These are phyloP conservation scores for Euschistus heros DNA, from an alignment of 1,140 invertebrate genomes.

Conservation along the genomic window DNA sequence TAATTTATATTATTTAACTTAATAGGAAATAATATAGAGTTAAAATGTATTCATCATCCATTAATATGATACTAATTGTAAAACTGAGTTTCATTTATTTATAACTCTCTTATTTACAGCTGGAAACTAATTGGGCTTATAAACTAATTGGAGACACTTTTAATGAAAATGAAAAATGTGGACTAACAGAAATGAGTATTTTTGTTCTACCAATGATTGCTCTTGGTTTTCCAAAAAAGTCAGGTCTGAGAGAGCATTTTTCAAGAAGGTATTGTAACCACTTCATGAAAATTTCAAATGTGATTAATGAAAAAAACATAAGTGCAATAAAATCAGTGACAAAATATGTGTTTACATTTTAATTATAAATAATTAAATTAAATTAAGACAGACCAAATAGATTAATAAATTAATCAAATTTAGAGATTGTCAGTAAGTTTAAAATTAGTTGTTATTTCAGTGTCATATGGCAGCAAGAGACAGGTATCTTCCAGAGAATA, in stretches of 20 bases:
- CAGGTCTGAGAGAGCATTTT: background rate
- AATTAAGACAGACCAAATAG: background rate
- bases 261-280: background rate
- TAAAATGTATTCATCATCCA: no score
- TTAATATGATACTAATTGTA: no score
- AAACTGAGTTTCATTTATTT: no score
- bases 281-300: no score
- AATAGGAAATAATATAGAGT: no score
- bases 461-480: background rate
- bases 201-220: background rate
- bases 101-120: background rate
- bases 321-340: no score
- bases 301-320: no score
- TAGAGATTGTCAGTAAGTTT: background rate
- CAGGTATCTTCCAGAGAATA: background rate
- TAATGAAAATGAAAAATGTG: background rate
- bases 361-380: background rate
- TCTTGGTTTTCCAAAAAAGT: background rate
- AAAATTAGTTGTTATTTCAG: background rate
- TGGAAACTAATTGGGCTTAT: conserved; percentile 1
- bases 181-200: background rate
- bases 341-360: background rate
- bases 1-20: no score
- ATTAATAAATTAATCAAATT: background rate
- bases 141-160: background rate